Evolutionary conservation across 2,113 vertebrate species (phyloP).

Genomic region (Phoenicopterus ruber): DNA sequence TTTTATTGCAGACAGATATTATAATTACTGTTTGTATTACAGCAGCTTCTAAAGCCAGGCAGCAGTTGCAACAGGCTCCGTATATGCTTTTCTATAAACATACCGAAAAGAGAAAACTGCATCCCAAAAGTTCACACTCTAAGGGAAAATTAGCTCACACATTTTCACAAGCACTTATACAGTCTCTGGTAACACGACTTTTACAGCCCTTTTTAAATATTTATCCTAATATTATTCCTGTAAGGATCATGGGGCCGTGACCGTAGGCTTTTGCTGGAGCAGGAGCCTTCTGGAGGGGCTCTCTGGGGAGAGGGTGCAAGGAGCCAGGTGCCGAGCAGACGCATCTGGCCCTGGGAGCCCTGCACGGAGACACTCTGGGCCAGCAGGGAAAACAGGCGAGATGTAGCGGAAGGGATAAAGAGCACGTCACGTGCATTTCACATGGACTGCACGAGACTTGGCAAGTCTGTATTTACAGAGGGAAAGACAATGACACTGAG

Average conservation of each 20-base stretch:
- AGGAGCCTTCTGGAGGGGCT: neutral
- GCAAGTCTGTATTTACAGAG: neutral
- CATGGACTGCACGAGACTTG: neutral
- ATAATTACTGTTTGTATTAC: neutral
- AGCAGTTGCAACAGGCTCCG: neutral
- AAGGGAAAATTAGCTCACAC: neutral
- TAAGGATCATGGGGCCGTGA: accelerated
- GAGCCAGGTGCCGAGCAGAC: neutral
- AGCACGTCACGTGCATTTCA: neutral
- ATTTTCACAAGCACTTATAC: neutral
- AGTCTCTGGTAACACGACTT: neutral
- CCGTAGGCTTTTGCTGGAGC: neutral
- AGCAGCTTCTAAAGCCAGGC: neutral
- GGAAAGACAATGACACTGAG: neutral
- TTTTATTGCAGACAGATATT: neutral
- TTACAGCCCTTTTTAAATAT: neutral
- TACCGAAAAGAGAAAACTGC: neutral
- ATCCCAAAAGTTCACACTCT: neutral
- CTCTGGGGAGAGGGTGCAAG: too few relatives aligned
- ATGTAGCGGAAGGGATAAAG: neutral
- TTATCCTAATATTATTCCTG: neutral
- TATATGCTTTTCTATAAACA: neutral
- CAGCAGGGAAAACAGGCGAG: accelerated
- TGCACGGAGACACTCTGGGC: neutral
- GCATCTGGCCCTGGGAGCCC: neutral